These are phyloP conservation scores for Tokudaia tokunoshimensis DNA, from an alignment of 2,797 vertebrate species.

Conservation along the genomic window DNA sequence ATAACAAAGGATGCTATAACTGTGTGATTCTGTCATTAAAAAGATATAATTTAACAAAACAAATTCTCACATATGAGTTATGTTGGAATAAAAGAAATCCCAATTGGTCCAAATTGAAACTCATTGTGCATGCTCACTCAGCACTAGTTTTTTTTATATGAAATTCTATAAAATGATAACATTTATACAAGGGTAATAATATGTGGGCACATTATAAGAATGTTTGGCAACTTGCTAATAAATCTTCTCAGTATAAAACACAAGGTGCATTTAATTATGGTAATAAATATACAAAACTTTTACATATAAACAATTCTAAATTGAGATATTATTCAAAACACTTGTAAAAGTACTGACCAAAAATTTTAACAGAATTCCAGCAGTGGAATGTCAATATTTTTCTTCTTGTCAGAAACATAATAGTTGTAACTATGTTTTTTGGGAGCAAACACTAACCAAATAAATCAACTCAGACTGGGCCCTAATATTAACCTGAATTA, in stretches of 20 bases:
- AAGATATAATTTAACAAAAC: constrained; percentile 10
- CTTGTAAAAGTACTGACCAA: constrained; percentile 11
- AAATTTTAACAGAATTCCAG: not conserved
- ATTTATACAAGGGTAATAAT: not conserved
- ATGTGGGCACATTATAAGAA: not conserved
- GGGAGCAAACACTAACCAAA: not conserved
- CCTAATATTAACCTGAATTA: constrained; percentile 50
- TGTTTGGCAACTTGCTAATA: not conserved
- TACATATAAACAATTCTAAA: constrained; percentile 30
- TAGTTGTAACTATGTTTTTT: constrained; percentile 36
- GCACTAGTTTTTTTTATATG: not conserved
- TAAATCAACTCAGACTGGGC: not conserved
- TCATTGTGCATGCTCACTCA: not conserved
- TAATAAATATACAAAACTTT: constrained; percentile 55
- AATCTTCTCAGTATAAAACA: not conserved
- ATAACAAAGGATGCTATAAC: not conserved
- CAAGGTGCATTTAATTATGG: constrained; percentile 22
- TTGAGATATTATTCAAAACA: constrained; percentile 13
- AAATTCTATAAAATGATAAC: constrained; percentile 19
- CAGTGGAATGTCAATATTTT: not conserved
- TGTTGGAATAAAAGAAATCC: not conserved
- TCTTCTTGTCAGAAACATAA: constrained; percentile 21
- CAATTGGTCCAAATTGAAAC: not conserved
- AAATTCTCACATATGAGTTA: not conserved
- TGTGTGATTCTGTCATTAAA: not conserved